phyloP scores from a whole-genome alignment of 64 coral and sea anemone genomes.

The Pocillopora verrucosa region DNA sequence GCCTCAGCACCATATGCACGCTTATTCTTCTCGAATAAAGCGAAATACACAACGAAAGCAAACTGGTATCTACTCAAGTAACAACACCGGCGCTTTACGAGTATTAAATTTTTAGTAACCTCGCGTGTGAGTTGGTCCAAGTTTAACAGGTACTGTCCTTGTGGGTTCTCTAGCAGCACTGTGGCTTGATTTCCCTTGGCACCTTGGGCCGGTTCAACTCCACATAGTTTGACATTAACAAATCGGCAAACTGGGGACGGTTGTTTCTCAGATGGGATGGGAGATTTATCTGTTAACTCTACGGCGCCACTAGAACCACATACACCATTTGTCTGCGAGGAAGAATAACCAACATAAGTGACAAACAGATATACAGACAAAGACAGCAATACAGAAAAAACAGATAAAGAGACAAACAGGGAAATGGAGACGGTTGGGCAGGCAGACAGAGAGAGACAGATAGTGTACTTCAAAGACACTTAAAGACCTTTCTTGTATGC shows the following conservation, averaged over 20 bases:
- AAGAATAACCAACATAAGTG: background rate
- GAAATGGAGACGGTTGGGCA: no score
- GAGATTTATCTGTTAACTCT: slow-evolving; percentile 15
- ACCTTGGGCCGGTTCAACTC: slow-evolving; percentile 63
- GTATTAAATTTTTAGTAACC: slow-evolving; percentile 19
- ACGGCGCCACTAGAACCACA: background rate
- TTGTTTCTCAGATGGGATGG: slow-evolving; percentile 29
- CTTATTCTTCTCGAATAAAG: background rate
- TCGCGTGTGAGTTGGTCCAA: slow-evolving; percentile 51
- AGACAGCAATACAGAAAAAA: no score
- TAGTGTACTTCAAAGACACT: no score
- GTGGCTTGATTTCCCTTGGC: slow-evolving; percentile 69
- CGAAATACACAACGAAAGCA: background rate
- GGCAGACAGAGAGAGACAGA: no score
- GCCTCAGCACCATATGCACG: no score
- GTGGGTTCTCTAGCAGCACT: slow-evolving; percentile 82
- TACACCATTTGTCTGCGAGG: background rate
- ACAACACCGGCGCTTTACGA: background rate
- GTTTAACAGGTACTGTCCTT: slow-evolving; percentile 66
- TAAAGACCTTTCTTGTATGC: no score
- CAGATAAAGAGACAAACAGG: no score
- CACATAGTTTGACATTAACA: slow-evolving; percentile 83
- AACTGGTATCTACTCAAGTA: no score
- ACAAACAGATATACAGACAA: no score
- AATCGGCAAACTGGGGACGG: slow-evolving; percentile 78